Evolutionary conservation across 2,113 vertebrate species (phyloP).

Genomic region (Seriola quinqueradiata): DNA sequence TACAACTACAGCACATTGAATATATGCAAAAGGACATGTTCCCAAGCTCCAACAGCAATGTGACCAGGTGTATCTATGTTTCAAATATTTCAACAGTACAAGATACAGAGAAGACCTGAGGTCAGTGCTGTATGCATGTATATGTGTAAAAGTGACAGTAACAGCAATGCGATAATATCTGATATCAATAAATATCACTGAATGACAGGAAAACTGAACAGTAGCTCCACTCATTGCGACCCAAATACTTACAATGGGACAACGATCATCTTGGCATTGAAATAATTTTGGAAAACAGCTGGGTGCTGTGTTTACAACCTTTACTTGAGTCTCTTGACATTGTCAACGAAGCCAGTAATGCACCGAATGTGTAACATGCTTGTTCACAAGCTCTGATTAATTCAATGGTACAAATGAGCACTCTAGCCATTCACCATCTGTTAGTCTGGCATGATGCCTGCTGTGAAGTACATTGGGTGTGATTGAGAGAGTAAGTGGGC

Average conservation of each 20-base stretch:
- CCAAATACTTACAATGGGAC: not conserved
- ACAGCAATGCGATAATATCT: not conserved
- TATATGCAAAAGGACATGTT: not conserved
- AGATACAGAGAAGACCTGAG: not conserved
- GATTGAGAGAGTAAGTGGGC: not conserved
- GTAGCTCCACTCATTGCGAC: not conserved
- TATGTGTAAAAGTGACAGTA: not conserved
- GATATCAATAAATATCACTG: not conserved
- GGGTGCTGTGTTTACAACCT: not conserved
- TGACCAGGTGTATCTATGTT: not conserved
- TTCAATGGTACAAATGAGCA: not conserved
- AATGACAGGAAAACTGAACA: not conserved
- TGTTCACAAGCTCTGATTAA: not conserved
- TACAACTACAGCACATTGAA: not conserved
- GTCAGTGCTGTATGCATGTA: not conserved
- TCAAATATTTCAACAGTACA: not conserved
- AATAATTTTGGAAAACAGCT: not conserved
- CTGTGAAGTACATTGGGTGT: not conserved
- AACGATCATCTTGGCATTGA: not conserved
- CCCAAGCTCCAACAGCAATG: not conserved
- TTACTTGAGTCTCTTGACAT: not conserved
- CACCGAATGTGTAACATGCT: not conserved
- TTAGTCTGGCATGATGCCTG: not conserved
- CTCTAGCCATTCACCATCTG: not conserved
- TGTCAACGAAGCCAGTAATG: not conserved